Base-by-base conservation (phyloP, 2,113 vertebrate genomes). In the Scomber colias region DNA sequence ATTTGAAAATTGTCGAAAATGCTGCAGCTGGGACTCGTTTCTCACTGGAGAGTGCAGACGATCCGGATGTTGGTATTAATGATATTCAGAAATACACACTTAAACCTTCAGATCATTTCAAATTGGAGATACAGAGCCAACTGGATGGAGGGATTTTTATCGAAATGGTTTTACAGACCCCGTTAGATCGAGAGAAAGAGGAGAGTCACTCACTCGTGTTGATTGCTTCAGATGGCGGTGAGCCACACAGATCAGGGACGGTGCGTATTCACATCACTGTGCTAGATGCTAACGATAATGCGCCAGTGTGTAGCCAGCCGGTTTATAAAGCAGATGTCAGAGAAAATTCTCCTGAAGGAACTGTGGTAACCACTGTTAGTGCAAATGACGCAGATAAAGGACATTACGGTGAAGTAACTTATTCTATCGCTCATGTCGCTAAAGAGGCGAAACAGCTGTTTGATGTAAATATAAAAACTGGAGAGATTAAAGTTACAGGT, bases 201-300 rank as follows among this genome's bases (percentile, higher is more conserved):
- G 88, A 91, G 46, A 76, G 79, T 1, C 84, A 92, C 49, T 57
- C 70, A 0, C 83, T 95, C 3, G 31, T 92, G 17, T 48, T 95
- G 19, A 75, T 87, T 14, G 94, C 94, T 17, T 62, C 75, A 71
- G 94, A 95, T 48, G 94, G 95, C 7, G 95, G 95, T 0, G 87
- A 88, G 24, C 94, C 94, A 3, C 92, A 68, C 11, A 92, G 89
- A 85, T 91, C 93, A 13, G 93, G 94, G 15, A 92, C 91, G 7
- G 90, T 82, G 14, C 73, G 65, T 14, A 92, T 95, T 54, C 57
- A 93, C 7, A 67, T 95, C 44, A 82, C 78, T 61, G 91, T 95
- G 3, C 17, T 94, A 0, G 95, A 95, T 83, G 78, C 17, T 0
- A 95, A 95, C 24, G 95, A 95, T 51, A 95, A 95, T 54, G 79